Base-by-base conservation (phyloP, 2,113 vertebrate genomes). In the Megaleporinus macrocephalus region DNA sequence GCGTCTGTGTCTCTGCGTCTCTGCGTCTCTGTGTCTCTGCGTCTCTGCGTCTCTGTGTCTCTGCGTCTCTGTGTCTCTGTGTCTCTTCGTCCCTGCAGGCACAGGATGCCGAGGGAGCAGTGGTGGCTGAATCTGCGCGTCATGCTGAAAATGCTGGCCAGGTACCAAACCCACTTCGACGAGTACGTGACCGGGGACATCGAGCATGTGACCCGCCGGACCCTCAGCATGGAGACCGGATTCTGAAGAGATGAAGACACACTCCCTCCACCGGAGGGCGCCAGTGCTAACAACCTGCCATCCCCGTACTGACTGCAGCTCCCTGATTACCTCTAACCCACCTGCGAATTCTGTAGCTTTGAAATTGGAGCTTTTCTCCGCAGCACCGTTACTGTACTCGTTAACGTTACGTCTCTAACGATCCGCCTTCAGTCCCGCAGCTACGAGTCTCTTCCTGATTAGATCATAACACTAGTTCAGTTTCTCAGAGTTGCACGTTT, bases 101-200 rank as follows among this genome's bases (percentile, higher is more conserved):
- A 98, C 89, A 91, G 97, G 74, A 95, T 98, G 93, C 96, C 97
- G 0, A 95, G 92, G 72, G 94, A 96, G 62, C 97, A 99, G 91
- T 98, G 98, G 98, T 99, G 97, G 97, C 81, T 95, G 82, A 95
- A 95, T 63, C 91, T 99, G 80, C 92, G 96, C 16, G 93, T 95
- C 11, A 93, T 99, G 94, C 94, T 98, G 73, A 99, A 98, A 93
- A 99, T 99, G 97, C 76, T 99, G 63, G 98, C 98, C 3, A 97
- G 96, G 87, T 97, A 99, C 91, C 97, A 95, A 90, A 97, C 97
- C 88, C 97, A 94, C 90, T 95, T 99, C 90, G 95, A 94, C 0
- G 96, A 97, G 86, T 99, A 99, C 14, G 94, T 97, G 86, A 94
- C 96, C 0, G 97, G 98, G 71, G 95, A 94, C 82, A 94, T 98